Evolutionary conservation across 1,140 invertebrate genomes (phyloP).

Genomic region (Megathymus violae): DNA sequence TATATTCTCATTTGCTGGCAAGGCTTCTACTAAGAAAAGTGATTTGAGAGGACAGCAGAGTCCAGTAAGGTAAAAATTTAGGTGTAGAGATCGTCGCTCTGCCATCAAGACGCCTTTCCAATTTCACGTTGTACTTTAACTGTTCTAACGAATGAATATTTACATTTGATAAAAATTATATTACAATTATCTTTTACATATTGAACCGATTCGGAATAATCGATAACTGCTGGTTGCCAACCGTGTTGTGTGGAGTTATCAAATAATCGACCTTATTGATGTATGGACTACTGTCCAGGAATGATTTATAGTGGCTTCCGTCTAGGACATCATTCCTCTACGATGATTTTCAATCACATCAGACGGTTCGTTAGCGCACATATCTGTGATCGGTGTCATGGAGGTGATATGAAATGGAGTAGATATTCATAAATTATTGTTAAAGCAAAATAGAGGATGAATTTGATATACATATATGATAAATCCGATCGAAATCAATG

Average conservation of each 20-base stretch:
- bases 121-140: conserved; percentile 49
- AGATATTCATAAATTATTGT: conserved; percentile 34
- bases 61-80: conserved; percentile 8
- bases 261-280: conserved; percentile 80
- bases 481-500: no score
- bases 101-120: conserved; percentile 60
- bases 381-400: conserved; percentile 62
- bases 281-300: conserved; percentile 71
- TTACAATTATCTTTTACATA: conserved; percentile 57
- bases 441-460: no score
- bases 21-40: conserved; percentile 17
- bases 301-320: conserved; percentile 82
- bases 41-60: conserved; percentile 6
- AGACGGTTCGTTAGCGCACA: conserved; percentile 76
- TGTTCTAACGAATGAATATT: conserved; percentile 50
- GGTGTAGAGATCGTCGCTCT: conserved; percentile 30
- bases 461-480: no score
- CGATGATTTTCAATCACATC: conserved; percentile 82
- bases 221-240: conserved; percentile 35
- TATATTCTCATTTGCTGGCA: conserved; percentile 27
- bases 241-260: conserved; percentile 68
- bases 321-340: conserved; percentile 77
- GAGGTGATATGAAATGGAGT: conserved; percentile 45
- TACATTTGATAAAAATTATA: no score
- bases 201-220: conserved; percentile 18